Percentiles rank a stretch among this genome's conserved stretches.
These are phyloP conservation scores for Myrmecobius fasciatus DNA, from an alignment of 2,113 vertebrate species.

Conservation along the genomic window DNA sequence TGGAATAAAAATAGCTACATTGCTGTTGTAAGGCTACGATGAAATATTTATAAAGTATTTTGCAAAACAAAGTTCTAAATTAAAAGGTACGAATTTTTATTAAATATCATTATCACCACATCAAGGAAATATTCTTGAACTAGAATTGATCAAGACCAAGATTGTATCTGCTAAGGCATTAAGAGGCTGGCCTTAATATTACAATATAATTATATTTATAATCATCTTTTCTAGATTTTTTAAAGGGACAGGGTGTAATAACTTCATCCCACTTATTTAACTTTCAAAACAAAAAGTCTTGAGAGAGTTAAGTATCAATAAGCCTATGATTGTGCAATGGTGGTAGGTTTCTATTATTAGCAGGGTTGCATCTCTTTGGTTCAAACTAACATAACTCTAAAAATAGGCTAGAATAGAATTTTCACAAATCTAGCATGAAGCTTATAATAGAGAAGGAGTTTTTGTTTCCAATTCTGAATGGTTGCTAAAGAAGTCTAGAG, in stretches of 20 bases:
- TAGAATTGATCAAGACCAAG: not conserved
- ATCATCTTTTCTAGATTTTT: not conserved
- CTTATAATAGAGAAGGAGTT: not conserved
- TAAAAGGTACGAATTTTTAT: not conserved
- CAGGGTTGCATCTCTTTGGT: not conserved
- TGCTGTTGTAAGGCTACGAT: not conserved
- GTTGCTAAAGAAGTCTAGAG: not conserved
- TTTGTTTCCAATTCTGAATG: not conserved
- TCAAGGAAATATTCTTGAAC: not conserved
- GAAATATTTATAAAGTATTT: not conserved
- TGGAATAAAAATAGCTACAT: not conserved
- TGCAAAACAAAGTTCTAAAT: not conserved
- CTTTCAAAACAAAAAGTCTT: not conserved
- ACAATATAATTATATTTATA: not conserved
- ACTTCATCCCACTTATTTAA: not conserved
- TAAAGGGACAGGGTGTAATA: not conserved
- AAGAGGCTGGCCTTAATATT: not conserved
- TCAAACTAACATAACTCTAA: not conserved
- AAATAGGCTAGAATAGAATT: not conserved
- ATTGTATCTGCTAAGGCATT: not conserved
- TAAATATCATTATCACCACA: not conserved
- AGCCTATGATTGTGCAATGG: not conserved
- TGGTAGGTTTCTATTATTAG: not conserved
- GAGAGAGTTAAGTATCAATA: too few species aligned
- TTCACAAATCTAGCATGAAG: not conserved